Conservation (phyloP, 2,888 invertebrate genomes). For the Volucella inanis region DNA sequence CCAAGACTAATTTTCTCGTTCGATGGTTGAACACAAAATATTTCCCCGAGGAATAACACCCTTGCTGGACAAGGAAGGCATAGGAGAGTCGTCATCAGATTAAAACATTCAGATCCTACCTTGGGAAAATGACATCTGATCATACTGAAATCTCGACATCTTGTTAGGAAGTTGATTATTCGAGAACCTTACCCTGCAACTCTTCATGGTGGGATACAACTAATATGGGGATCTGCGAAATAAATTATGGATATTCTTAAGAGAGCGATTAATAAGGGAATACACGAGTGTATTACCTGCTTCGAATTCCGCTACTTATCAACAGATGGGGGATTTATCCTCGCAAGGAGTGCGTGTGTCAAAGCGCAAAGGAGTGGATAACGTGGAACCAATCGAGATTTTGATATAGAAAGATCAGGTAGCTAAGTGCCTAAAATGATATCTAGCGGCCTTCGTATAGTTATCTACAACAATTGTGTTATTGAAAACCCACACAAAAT, state of each 20-base stretch:
- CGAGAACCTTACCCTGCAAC: not conserved
- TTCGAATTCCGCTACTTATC: too few relatives aligned
- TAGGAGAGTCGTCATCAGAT: not conserved
- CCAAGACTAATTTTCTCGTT: not conserved
- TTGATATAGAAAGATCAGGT: too few relatives aligned
- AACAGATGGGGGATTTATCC: too few relatives aligned
- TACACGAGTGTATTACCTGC: too few relatives aligned
- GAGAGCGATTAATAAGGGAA: too few relatives aligned
- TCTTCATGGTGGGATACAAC: not conserved
- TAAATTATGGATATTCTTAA: slow-evolving; percentile 21
- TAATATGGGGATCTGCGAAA: not conserved
- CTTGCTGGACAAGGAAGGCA: not conserved
- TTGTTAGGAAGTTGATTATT: not conserved
- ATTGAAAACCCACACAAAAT: not conserved
- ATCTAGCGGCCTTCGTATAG: too few relatives aligned
- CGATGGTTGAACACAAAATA: not conserved
- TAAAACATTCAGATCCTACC: not conserved
- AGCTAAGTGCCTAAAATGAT: too few relatives aligned
- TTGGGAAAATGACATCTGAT: slow-evolving; percentile 7
- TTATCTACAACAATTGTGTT: not conserved
- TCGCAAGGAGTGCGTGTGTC: not conserved
- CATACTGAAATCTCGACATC: not conserved
- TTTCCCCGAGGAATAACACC: not conserved
- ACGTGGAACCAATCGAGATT: not conserved
- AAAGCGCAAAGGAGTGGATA: not conserved